Evolutionary conservation across 1,140 invertebrate genomes (phyloP).

Genomic region (Apis cerana): DNA sequence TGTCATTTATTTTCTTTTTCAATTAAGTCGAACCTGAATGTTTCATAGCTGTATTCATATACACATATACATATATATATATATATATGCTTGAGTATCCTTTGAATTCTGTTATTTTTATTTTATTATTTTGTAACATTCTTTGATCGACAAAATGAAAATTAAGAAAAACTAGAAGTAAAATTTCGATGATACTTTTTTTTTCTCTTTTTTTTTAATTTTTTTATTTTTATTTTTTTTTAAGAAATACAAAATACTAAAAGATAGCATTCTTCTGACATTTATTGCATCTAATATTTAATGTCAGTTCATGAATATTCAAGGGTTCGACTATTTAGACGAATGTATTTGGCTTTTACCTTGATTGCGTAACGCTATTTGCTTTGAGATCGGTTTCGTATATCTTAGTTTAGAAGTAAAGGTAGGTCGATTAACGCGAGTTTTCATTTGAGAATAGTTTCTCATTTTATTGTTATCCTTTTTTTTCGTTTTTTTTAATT

Average conservation of each 20-base stretch:
- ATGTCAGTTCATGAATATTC: slow-evolving; percentile 63
- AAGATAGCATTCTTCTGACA: neutral
- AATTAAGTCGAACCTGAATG: slow-evolving; percentile 45
- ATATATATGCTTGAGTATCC: neutral
- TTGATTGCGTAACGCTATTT: slow-evolving; percentile 82
- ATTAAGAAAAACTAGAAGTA: neutral
- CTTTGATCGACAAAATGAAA: neutral
- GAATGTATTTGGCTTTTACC: slow-evolving; percentile 81
- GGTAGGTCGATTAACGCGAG: slow-evolving; percentile 75
- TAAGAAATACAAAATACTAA: too few relatives aligned
- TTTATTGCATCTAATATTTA: slow-evolving; percentile 10
- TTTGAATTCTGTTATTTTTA: neutral
- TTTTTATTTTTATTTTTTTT: too few relatives aligned
- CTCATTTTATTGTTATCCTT: slow-evolving; percentile 29
- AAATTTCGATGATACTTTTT: neutral
- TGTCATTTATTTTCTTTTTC: slow-evolving; percentile 66
- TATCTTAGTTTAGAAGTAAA: slow-evolving; percentile 81
- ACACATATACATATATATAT: neutral
- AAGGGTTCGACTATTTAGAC: slow-evolving; percentile 77
- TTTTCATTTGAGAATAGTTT: slow-evolving; percentile 74
- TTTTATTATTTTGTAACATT: too few relatives aligned
- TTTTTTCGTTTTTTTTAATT: neutral
- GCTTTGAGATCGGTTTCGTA: slow-evolving; percentile 81
- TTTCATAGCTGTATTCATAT: neutral
- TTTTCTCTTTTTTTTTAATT: too few relatives aligned